phyloP scores from a whole-genome alignment of 2,888 invertebrate species.

The Brachypalpus laphriformis region DNA sequence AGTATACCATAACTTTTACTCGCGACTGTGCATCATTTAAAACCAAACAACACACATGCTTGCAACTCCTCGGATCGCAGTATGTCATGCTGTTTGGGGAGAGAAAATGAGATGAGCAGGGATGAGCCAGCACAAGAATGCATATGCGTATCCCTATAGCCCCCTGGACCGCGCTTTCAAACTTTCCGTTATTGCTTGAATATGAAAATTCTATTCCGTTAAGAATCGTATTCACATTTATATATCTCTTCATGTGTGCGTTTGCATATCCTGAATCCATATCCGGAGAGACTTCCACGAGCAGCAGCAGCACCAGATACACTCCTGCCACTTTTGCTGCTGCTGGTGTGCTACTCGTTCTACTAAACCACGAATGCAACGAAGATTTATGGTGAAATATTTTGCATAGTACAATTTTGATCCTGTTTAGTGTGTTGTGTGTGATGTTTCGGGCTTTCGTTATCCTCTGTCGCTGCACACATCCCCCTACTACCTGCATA shows the following conservation, averaged over 20 bases:
- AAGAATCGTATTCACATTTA: not conserved
- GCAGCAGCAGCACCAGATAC: not conserved
- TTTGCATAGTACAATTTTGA: conserved; percentile 70
- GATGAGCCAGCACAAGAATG: not conserved
- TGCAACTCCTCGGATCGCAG: conserved; percentile 17
- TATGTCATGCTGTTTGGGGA: conserved; percentile 5
- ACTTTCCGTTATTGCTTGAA: conserved; percentile 54
- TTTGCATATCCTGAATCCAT: conserved; percentile 32
- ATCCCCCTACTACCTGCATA: conserved; percentile 37
- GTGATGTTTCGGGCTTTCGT: conserved; percentile 68
- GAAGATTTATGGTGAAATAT: conserved; percentile 73
- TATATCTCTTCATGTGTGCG: conserved; percentile 6
- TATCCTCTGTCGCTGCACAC: conserved; percentile 12
- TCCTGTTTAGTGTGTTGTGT: conserved; percentile 69
- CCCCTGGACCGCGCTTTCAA: not conserved
- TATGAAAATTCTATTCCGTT: conserved; percentile 44
- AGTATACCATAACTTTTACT: not conserved
- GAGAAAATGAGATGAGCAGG: conserved; percentile 1
- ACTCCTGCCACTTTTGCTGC: conserved; percentile 32
- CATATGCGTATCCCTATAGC: conserved; percentile 6
- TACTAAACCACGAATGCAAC: conserved; percentile 64
- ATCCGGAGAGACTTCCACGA: conserved; percentile 23
- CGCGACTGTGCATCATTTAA: not conserved
- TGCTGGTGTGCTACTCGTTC: conserved; percentile 14
- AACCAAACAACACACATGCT: not conserved